A percentile compares a stretch with the other conserved stretches of the same genome.
These are phyloP conservation scores for Sebastes diploproa DNA, from an alignment of 2,797 vertebrate species.

Conservation along the genomic window DNA sequence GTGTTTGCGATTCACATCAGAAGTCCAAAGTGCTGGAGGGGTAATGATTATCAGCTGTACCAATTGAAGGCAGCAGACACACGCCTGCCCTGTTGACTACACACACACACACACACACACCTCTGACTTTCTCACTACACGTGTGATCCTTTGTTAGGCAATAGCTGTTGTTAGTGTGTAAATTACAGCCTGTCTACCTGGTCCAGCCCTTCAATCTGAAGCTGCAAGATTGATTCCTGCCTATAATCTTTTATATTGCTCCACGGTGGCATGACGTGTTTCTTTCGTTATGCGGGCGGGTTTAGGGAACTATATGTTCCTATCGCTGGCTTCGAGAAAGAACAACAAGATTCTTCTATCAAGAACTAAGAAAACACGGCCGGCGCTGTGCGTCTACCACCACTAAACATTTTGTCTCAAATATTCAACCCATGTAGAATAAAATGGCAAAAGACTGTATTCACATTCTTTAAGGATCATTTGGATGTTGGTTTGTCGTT, in stretches of 20 bases:
- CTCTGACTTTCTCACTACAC: slow-evolving; percentile 22
- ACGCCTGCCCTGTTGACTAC: slow-evolving; percentile 20
- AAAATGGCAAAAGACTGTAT: neutral
- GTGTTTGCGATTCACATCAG: slow-evolving; percentile 65
- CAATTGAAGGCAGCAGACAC: slow-evolving; percentile 54
- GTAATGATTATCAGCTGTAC: slow-evolving; percentile 76
- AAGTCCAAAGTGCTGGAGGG: slow-evolving; percentile 40
- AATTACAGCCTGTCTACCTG: slow-evolving; percentile 51
- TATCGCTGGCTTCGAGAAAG: neutral
- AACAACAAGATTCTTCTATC: neutral
- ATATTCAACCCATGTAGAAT: neutral
- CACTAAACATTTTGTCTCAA: neutral
- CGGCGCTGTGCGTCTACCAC: neutral
- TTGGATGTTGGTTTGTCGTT: neutral
- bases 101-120: slow-evolving; percentile 18
- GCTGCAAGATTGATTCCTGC: slow-evolving; percentile 35
- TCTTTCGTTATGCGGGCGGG: neutral
- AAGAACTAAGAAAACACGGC: neutral
- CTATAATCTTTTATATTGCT: slow-evolving; percentile 37
- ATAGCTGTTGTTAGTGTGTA: slow-evolving; percentile 50
- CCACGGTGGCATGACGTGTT: slow-evolving; percentile 17
- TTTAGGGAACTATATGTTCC: slow-evolving; percentile 23
- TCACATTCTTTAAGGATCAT: neutral
- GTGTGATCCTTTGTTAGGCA: slow-evolving; percentile 39
- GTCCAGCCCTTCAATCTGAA: slow-evolving; percentile 48